These are phyloP conservation scores for Cossypha heuglini DNA, from an alignment of 2,797 vertebrate species.

Conservation along the genomic window DNA sequence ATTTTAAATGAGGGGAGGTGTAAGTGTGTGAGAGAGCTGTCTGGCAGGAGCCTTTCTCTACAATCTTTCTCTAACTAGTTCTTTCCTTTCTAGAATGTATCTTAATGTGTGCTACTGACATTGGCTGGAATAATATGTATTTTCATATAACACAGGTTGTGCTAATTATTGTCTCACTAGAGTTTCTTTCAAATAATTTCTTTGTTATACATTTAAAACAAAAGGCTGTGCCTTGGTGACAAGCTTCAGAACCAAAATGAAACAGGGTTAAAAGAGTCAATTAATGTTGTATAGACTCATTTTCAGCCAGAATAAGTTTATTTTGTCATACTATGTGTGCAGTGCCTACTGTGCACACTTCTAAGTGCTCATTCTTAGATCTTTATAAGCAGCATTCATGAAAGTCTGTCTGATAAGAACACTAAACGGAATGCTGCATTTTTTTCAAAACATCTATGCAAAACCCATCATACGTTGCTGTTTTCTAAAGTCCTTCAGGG, in stretches of 20 bases:
- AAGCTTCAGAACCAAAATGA: neutral
- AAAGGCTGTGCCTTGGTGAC: neutral
- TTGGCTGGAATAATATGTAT: neutral
- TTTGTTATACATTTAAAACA: neutral
- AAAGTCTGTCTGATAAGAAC: neutral
- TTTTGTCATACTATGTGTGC: neutral
- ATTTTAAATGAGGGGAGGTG: slow-evolving; percentile 69
- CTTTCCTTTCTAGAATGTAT: slow-evolving; percentile 12
- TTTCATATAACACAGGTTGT: neutral
- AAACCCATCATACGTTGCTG: neutral
- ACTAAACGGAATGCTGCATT: neutral
- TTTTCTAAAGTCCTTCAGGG: neutral
- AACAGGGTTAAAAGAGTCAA: neutral
- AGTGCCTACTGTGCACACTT: neutral
- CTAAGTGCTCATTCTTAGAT: neutral
- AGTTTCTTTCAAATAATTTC: neutral
- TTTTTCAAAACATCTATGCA: neutral
- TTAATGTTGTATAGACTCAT: neutral
- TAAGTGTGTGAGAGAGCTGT: neutral
- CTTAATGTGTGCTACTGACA: neutral
- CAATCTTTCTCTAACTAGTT: slow-evolving; percentile 39
- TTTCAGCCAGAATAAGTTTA: neutral
- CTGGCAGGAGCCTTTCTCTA: slow-evolving; percentile 49
- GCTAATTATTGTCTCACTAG: neutral
- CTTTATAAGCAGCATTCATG: neutral